A percentile compares a stretch with the other conserved stretches of the same genome.
Evolutionary conservation across 37 sponge, comb jelly and placozoan genomes (phyloP).

Genomic region (Beroe ovata): DNA sequence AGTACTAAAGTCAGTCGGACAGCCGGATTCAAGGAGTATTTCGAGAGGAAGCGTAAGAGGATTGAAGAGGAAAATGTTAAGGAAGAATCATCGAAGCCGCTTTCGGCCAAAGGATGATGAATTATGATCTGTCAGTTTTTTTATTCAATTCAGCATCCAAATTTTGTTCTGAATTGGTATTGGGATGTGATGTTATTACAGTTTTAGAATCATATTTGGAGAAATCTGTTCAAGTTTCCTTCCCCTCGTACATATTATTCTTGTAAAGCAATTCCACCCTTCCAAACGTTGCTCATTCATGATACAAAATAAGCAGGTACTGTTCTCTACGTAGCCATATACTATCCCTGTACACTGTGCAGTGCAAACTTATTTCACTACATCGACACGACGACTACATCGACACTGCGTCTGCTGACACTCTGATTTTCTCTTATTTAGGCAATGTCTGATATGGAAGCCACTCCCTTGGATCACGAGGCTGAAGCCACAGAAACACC

Average conservation of each 20-base stretch:
- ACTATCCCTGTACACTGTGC: no score
- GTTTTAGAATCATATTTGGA: no score
- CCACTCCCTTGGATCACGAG: conserved; percentile 6
- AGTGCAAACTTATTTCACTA: no score
- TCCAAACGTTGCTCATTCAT: neutral
- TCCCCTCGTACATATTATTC: neutral
- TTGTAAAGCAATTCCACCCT: neutral
- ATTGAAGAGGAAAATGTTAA: conserved; percentile 35
- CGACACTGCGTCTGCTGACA: no score
- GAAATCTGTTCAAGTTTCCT: neutral
- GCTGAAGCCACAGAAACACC: neutral
- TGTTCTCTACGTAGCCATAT: no score
- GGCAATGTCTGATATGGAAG: neutral
- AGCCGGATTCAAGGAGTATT: conserved; percentile 19
- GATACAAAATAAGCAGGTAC: no score
- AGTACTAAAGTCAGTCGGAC: neutral
- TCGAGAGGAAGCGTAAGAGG: conserved; percentile 53
- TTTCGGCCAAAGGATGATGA: neutral
- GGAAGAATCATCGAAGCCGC: neutral
- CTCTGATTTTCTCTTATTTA: no score
- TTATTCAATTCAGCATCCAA: no score
- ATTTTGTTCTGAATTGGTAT: no score
- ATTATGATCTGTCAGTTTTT: neutral
- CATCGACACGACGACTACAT: no score
- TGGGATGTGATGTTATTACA: no score